Conservation (phyloP, 2,797 vertebrate genomes). For the Mareca penelope region DNA sequence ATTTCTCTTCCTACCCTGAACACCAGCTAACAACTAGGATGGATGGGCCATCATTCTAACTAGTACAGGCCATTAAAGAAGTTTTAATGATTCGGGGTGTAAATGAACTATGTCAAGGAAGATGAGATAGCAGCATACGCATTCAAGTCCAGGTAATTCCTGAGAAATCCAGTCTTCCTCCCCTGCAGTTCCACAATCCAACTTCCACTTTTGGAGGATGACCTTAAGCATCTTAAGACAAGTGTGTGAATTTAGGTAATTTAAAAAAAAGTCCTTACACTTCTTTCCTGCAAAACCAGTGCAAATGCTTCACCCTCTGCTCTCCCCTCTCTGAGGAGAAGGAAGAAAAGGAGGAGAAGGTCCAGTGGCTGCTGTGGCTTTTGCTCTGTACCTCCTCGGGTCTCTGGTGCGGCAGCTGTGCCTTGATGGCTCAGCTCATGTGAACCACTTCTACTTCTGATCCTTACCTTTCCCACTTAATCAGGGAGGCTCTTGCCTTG, state of each 20-base stretch:
- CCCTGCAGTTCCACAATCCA: neutral
- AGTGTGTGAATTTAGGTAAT: neutral
- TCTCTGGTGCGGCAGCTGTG: neutral
- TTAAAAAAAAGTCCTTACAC: neutral
- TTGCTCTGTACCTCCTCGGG: fast-evolving
- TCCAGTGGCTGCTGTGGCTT: neutral
- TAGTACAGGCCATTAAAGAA: fast-evolving
- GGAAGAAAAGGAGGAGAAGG: too few relatives aligned
- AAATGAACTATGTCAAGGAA: neutral
- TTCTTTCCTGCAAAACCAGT: neutral
- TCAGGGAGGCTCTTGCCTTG: neutral
- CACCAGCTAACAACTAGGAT: neutral
- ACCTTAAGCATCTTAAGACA: neutral
- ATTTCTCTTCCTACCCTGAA: neutral
- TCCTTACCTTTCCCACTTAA: neutral
- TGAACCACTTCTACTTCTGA: constrained; percentile 11
- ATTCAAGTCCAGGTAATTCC: neutral
- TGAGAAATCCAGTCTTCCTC: neutral
- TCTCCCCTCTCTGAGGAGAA: neutral
- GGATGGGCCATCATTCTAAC: too few relatives aligned
- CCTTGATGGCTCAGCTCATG: constrained; percentile 14
- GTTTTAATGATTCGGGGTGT: neutral
- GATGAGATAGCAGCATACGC: neutral
- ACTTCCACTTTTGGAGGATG: neutral
- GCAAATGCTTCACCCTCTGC: neutral